A percentile compares a stretch with the other conserved stretches of the same genome.
phyloP scores from a whole-genome alignment of 2,888 invertebrate species.

The Hirtodrosophila alboralis region DNA sequence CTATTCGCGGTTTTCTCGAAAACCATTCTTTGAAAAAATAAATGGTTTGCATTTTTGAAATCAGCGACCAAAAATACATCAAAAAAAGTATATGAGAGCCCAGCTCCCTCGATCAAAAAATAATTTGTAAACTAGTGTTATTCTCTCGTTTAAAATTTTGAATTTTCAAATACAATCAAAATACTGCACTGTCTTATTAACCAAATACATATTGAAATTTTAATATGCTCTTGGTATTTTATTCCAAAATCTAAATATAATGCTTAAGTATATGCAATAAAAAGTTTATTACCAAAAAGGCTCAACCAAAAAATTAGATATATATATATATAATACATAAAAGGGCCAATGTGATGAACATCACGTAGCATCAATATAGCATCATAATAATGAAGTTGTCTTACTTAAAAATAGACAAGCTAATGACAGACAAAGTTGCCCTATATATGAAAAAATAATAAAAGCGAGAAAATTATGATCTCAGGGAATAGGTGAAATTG shows the following conservation, averaged over 20 bases:
- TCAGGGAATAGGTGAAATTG: constrained; percentile 27
- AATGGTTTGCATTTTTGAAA: too few relatives aligned
- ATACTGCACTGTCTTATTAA: too few relatives aligned
- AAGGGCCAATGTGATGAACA: constrained; percentile 12
- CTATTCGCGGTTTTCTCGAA: too few relatives aligned
- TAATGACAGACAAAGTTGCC: constrained; percentile 15
- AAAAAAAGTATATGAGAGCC: too few relatives aligned
- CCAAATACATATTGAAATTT: neutral
- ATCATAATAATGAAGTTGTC: constrained; percentile 15
- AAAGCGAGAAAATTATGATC: neutral
- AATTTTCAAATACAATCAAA: too few relatives aligned
- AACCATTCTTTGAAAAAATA: too few relatives aligned
- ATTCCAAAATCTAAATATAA: neutral
- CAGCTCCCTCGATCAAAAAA: too few relatives aligned
- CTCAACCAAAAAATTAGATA: constrained; percentile 2
- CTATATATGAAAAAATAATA: neutral
- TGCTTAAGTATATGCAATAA: neutral
- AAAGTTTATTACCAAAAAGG: constrained; percentile 4
- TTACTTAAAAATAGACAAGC: constrained; percentile 9
- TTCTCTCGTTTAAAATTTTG: too few relatives aligned
- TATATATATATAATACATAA: neutral
- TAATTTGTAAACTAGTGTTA: too few relatives aligned
- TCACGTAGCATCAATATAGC: constrained; percentile 40
- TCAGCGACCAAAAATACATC: too few relatives aligned
- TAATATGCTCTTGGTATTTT: neutral